Base-by-base conservation (phyloP, 2,888 invertebrate species). In the Standfussiana lucernea region DNA sequence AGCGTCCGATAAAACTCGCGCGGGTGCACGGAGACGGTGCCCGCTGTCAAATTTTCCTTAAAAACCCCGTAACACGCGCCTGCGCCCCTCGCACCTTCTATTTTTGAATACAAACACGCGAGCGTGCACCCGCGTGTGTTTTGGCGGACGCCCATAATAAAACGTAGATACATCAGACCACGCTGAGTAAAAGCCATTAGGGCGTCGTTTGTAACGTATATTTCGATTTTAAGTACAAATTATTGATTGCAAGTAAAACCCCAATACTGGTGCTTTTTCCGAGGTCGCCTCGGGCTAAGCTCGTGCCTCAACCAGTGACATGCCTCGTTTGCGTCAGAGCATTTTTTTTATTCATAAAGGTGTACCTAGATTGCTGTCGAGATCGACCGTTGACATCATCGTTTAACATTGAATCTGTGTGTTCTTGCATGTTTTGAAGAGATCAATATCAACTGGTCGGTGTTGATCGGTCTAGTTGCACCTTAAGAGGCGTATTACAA, bases 211-310 rank as follows among this genome's bases (percentile, higher is more conserved):
- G 61, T 45, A 47, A 28, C 24, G 42, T 70, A 61, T 70, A 56
- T 82, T 77, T 70, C 13, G 24, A 64, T 74, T 71, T 65, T 72
- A 86, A 83, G 85, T 83, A 84, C 87, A 86, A 83, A 65, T 83
- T 82, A 61, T 72, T 71, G 0, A 61, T 37, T 13, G 73, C 62
- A 78, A 66, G 11, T 47, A 15, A 45, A 65, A 68, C 47, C 47
- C n/a, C 68, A 72, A 69, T 28, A 32, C 62, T 42, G 28, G 68
- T 53, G n/a, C 67, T 71, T 47, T 21, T 6, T 35, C 35, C 15
- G 32, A 62, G 40, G 47, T 32, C 1, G 35, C 50, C 7, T 56
- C 32, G 32, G 2, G 35, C 7, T 15, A 6, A 53, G 40, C 28
- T 32, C 4, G 61, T 37, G n/a, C 3, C 24, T 77, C 56, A 62